Base-by-base conservation (phyloP, 2,797 vertebrate species). In the Tiaroga cobitis region DNA sequence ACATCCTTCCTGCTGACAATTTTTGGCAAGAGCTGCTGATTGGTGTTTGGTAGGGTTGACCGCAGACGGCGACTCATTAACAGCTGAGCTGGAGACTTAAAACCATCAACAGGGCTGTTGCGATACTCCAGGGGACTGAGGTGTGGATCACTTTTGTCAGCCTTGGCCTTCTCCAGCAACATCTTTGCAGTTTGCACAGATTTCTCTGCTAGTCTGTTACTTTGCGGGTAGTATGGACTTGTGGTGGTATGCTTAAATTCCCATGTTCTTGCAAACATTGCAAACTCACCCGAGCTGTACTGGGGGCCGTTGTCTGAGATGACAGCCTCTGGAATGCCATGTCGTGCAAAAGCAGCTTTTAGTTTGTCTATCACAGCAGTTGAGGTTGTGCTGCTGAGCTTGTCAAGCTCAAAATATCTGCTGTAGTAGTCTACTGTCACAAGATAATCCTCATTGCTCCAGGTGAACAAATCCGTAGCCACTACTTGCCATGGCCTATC, bases 71-170 rank as follows among this genome's bases (percentile, higher is more conserved):
- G 15, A 37, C 82, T 84, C 72, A 89, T 85, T 1, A 85, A 24
- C 59, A 87, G 83, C 68, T 81, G 72, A 5, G 86, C 74, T 39
- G 9, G 67, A 1, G 67, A n/a, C 7, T 72, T 43, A 6, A 43
- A 72, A n/a, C 24, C 39, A 43, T 72, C 39, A 6, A 72, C 83
- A 5, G 74, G 80, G 10, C 29, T 85, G 37, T 85, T 88, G 34
- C 34, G 15, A 32, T 80, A 79, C 37, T 85, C 80, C 7, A 85
- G 56, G 9, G 83, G 56, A 76, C 54, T 74, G 1, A 82, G 19
- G 34, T 74, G 56, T 3, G 32, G 68, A 18, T 83, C 80, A 10
- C 63, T 80, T 18, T 79, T 19, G 18, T 61, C 69, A 8, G 69
- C 43, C 11, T 13, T 83, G 6, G 80, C 56, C 4, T 72, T 72